A percentile compares a stretch with the other conserved stretches of the same genome.
Conservation (phyloP, 2,113 vertebrate genomes). For the Eulacestoma nigropectus region DNA sequence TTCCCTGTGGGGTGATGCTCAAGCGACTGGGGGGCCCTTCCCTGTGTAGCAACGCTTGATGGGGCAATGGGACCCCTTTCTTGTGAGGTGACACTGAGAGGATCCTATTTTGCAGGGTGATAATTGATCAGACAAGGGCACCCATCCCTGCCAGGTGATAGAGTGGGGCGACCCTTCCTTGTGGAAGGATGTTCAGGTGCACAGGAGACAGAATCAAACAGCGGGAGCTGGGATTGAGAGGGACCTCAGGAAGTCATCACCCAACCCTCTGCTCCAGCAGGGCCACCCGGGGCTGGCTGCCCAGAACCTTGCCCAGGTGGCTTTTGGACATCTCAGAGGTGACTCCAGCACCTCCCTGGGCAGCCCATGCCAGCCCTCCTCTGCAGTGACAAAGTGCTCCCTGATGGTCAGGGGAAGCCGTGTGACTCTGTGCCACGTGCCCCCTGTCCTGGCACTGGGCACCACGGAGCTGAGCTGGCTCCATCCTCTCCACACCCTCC, state of each 20-base stretch:
- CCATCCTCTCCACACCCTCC: not conserved
- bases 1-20: not conserved
- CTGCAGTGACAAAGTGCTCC: not conserved
- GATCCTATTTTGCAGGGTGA: not conserved
- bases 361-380: not conserved
- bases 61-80: not conserved
- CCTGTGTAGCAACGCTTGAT: not conserved
- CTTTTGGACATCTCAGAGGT: not conserved
- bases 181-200: not conserved
- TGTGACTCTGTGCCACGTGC: not conserved
- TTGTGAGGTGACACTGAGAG: no score
- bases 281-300: not conserved
- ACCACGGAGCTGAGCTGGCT: not conserved
- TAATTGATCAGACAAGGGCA: not conserved
- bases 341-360: not conserved
- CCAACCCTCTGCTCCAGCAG: not conserved
- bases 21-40: accelerated
- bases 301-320: not conserved
- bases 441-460: not conserved
- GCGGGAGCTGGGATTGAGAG: accelerated
- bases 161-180: not conserved
- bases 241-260: not conserved
- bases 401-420: not conserved
- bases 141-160: not conserved
- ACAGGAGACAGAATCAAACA: not conserved